Evolutionary conservation across 37 sponge, comb jelly and placozoan species (phyloP).

Genomic region (Eunapius fragilis): DNA sequence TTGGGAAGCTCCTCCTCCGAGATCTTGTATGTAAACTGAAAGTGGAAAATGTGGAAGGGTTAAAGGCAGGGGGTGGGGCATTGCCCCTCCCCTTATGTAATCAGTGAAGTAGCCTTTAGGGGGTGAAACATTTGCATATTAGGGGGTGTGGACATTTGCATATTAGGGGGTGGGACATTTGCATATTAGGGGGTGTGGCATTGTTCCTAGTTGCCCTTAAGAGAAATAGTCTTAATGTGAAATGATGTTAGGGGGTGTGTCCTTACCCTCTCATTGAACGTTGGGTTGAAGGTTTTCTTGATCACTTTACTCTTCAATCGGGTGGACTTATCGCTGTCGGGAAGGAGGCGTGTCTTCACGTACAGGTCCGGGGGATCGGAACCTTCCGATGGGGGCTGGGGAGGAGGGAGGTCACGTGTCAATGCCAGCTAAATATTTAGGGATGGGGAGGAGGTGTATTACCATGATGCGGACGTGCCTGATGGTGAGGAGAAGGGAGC

Average conservation of each 20-base stretch:
- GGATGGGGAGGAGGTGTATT: neutral
- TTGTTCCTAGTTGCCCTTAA: no score
- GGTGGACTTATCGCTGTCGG: conserved; percentile 70
- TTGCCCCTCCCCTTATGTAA: no score
- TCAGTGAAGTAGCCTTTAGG: no score
- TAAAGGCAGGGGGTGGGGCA: no score
- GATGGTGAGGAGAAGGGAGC: conserved; percentile 26
- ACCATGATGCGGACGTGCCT: conserved; percentile 58
- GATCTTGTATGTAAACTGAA: conserved; percentile 58
- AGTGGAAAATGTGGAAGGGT: no score
- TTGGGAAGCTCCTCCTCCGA: neutral
- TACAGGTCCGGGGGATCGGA: conserved; percentile 67
- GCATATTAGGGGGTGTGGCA: no score
- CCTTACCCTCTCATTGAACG: conserved; percentile 88
- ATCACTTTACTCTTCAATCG: conserved; percentile 80
- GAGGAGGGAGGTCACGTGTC: neutral
- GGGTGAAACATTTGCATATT: no score
- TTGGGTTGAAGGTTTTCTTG: conserved; percentile 75
- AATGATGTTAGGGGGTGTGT: no score
- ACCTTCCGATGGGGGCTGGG: conserved; percentile 57
- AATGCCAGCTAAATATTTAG: neutral
- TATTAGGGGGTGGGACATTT: no score
- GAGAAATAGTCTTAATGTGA: no score
- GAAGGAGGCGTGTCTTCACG: conserved; percentile 82
- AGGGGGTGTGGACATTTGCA: neutral